phyloP scores from a whole-genome alignment of 2,113 vertebrate species.

The Melanerpes formicivorus region DNA sequence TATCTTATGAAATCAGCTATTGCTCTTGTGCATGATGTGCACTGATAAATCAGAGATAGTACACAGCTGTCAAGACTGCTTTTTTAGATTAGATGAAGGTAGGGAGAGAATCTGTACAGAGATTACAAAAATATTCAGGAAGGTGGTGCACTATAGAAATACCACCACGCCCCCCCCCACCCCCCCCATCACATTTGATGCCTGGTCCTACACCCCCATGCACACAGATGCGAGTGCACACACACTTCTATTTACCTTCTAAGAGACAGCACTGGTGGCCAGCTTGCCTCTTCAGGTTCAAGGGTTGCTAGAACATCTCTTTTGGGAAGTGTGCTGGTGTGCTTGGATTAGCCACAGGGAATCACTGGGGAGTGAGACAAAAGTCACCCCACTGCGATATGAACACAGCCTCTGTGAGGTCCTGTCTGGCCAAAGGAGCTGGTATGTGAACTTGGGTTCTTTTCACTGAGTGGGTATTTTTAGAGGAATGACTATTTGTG shows the following conservation, averaged over 20 bases:
- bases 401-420: background rate
- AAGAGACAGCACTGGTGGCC: background rate
- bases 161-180: background rate
- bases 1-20: slow-evolving; percentile 24
- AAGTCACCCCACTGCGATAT: background rate
- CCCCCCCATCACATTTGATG: background rate
- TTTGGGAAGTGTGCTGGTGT: background rate
- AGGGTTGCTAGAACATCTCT: background rate
- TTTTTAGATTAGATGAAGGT: background rate
- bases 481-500: background rate
- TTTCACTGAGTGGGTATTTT: background rate
- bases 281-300: background rate
- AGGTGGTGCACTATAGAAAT: background rate
- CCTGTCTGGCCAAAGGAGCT: background rate
- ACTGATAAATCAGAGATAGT: background rate
- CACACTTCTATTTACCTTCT: background rate
- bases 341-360: background rate
- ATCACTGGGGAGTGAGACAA: background rate
- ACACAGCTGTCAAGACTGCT: background rate
- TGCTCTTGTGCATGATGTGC: background rate
- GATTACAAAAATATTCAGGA: background rate
- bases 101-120: background rate
- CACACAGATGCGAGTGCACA: too few relatives aligned
- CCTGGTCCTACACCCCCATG: background rate
- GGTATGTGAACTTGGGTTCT: background rate